Evolutionary conservation across 2,797 vertebrate genomes (phyloP), one percentile per base, ranked within the genome.

Genomic region (Sebastes iracundus): DNA sequence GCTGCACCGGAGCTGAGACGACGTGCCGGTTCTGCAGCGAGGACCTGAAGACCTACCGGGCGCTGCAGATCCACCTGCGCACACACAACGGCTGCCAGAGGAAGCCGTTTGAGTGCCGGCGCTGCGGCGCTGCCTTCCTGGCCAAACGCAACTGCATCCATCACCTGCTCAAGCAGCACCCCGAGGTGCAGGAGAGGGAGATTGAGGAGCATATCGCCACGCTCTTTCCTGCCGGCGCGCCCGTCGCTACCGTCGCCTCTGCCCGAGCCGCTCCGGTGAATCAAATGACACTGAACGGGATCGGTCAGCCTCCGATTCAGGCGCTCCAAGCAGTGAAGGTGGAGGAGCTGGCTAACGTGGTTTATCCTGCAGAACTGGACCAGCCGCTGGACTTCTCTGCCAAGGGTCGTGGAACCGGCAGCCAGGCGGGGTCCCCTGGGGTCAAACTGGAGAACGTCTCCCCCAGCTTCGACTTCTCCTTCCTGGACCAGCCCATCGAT

Each of bases 81-180:
- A 97, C 97, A 0, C 98, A 99, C 91, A 98, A 97, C 0, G 96
- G 97, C 88, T 98, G 97, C 92, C 97, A 96, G 92, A 96, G 96
- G 87, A 99, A 99, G 83, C 98, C 98, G 0, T 99, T 98, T 0
- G 97, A 98, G 91, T 99, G 98, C 91, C 96, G 96, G 25, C 97
- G 97, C 72, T 99, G 98, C 16, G 97, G 96, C 4, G 97, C 97
- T 0, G 94, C 97, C 30, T 99, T 99, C 81, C 95, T 98, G 0
- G 97, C 98, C 90, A 99, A 98, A 89, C 96, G 98, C 25, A 99
- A 98, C 81, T 99, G 98, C 90, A 95, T 99, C 92, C 98, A 98
- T 82, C 98, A 99, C 88, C 95, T 99, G 82, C 96, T 98, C 49
- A 99, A 99, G 92, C 98, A 99, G 88, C 98, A 99, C 90, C 95